Conservation (phyloP, 2,888 invertebrate genomes). For the Coelogynopora nodosa region DNA sequence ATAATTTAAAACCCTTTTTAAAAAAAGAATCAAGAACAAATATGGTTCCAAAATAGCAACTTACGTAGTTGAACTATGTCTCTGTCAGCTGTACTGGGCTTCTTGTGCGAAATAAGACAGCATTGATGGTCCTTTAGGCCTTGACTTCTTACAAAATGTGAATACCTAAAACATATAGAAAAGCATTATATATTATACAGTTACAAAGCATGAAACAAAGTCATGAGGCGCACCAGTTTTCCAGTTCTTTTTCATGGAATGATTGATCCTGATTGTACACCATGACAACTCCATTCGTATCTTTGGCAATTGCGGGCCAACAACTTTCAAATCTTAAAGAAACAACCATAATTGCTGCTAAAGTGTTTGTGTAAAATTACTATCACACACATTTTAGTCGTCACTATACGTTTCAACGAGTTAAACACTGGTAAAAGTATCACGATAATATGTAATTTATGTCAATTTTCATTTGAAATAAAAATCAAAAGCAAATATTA, state of each 20-base stretch:
- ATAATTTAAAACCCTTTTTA: too few relatives aligned
- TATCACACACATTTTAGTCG: too few relatives aligned
- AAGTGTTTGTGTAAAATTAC: too few relatives aligned
- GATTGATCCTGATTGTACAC: constrained; percentile 67
- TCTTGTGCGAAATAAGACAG: constrained; percentile 66
- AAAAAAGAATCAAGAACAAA: not conserved
- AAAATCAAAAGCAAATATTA: too few relatives aligned
- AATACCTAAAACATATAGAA: constrained; percentile 54
- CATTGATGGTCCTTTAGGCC: constrained; percentile 69
- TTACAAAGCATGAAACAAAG: not conserved
- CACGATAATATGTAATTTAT: too few relatives aligned
- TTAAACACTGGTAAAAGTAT: too few relatives aligned
- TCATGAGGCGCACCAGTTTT: constrained; percentile 65
- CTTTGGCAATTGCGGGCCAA: constrained; percentile 73
- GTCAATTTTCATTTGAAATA: too few relatives aligned
- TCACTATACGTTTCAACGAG: too few relatives aligned
- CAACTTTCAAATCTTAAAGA: constrained; percentile 70
- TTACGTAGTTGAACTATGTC: constrained; percentile 41
- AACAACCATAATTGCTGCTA: too few relatives aligned
- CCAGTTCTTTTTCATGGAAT: constrained; percentile 66
- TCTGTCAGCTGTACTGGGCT: constrained; percentile 52
- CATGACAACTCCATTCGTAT: constrained; percentile 70
- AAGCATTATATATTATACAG: not conserved
- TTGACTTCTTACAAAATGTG: constrained; percentile 70
- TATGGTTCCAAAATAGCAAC: not conserved